phyloP scores from a whole-genome alignment of 2,888 invertebrate species.

The Metacarcinus magister region DNA sequence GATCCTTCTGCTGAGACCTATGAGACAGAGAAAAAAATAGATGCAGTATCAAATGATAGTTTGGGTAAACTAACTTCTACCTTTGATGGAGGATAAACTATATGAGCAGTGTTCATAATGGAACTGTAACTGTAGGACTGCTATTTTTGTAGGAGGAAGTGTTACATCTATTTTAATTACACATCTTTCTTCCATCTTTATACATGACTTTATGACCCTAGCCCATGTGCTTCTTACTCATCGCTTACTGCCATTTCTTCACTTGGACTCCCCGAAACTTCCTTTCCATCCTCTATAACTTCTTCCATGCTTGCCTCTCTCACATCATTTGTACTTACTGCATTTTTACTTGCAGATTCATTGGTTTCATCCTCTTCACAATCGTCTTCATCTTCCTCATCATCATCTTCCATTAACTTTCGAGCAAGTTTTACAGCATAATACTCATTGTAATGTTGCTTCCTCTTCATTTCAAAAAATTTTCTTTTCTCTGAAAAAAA shows the following conservation, averaged over 20 bases:
- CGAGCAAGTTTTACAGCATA: conserved; percentile 96
- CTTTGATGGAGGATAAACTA: conserved; percentile 14
- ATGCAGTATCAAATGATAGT: conserved; percentile 42
- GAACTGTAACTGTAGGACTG: conserved; percentile 55
- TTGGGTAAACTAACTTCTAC: neutral
- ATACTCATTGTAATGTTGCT: conserved; percentile 99
- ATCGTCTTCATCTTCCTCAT: conserved; percentile 91
- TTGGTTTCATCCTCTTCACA: conserved; percentile 84
- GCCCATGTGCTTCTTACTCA: conserved; percentile 67
- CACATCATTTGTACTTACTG: conserved; percentile 64
- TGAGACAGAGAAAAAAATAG: conserved; percentile 2
- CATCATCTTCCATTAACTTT: conserved; percentile 95
- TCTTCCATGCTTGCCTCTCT: conserved; percentile 71
- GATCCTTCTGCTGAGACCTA: conserved; percentile 46
- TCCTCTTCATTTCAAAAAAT: conserved; percentile 96
- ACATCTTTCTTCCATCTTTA: conserved; percentile 18
- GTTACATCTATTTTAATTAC: conserved; percentile 56
- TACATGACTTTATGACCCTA: conserved; percentile 1
- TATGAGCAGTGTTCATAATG: conserved; percentile 56
- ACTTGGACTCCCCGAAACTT: conserved; percentile 1
- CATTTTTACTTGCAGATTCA: conserved; percentile 73
- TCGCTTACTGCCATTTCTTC: conserved; percentile 68
- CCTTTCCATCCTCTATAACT: conserved; percentile 49
- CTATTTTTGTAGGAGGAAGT: conserved; percentile 38
- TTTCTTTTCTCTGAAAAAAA: conserved; percentile 87